Conservation (phyloP, 2,113 vertebrate species). For the Neotoma lepida region DNA sequence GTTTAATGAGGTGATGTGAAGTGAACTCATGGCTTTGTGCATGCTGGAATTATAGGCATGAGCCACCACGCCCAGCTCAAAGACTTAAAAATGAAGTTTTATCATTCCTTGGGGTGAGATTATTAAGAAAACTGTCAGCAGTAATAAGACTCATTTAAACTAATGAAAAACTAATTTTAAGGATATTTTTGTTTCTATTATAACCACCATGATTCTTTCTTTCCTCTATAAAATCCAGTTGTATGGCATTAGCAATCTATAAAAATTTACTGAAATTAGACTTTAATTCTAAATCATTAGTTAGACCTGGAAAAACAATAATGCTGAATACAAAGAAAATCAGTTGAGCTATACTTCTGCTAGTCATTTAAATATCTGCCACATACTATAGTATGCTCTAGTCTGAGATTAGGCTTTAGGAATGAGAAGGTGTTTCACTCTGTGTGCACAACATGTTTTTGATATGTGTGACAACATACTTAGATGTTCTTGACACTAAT, state of each 20-base stretch:
- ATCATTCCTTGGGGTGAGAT: constrained; percentile 35
- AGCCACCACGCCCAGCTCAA: neutral
- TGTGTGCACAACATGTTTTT: neutral
- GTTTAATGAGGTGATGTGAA: neutral
- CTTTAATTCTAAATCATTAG: constrained; percentile 47
- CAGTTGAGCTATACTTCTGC: neutral
- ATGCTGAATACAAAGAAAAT: neutral
- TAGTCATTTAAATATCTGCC: neutral
- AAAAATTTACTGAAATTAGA: constrained; percentile 52
- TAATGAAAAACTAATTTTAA: constrained; percentile 53
- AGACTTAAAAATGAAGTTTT: constrained; percentile 44
- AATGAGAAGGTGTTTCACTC: neutral
- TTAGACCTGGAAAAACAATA: neutral
- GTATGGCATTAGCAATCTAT: neutral
- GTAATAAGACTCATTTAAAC: constrained; percentile 38
- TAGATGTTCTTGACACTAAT: neutral
- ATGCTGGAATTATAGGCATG: neutral
- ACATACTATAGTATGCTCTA: neutral
- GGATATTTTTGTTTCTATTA: constrained; percentile 62
- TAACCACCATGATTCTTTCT: constrained; percentile 16
- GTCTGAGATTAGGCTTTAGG: neutral
- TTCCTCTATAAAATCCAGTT: constrained; percentile 39
- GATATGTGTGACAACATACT: neutral
- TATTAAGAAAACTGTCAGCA: constrained; percentile 28
- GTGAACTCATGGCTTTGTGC: neutral